A percentile compares a stretch with the other conserved stretches of the same genome.
These are phyloP conservation scores for Cheirogaleus major DNA, from an alignment of 2,797 vertebrate genomes.

Conservation along the genomic window DNA sequence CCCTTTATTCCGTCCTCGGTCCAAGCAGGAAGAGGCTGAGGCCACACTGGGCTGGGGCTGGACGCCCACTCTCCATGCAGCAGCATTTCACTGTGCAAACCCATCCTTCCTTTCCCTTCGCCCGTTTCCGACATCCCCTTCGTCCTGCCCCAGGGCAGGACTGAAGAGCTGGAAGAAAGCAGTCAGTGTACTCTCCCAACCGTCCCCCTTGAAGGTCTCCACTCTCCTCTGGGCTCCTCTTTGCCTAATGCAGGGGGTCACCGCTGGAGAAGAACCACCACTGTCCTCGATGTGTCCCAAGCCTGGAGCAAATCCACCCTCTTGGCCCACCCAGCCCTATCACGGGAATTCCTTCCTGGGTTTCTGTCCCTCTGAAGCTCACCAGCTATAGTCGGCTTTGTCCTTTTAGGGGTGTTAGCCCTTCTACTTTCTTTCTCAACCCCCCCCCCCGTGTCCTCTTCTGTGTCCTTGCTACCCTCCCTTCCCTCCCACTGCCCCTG, in stretches of 20 bases:
- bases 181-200: slow-evolving; percentile 67
- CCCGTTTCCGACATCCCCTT: slow-evolving; percentile 50
- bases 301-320: slow-evolving; percentile 55
- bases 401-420: slow-evolving; percentile 17
- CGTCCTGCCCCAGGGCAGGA: slow-evolving; percentile 77
- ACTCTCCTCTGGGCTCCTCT: slow-evolving; percentile 74
- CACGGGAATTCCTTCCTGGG: slow-evolving; percentile 21
- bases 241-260: slow-evolving; percentile 67
- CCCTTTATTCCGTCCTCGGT: neutral
- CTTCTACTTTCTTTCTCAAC: slow-evolving; percentile 47
- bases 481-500: neutral
- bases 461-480: neutral
- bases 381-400: slow-evolving; percentile 20
- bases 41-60: slow-evolving; percentile 62
- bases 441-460: neutral
- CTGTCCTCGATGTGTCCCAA: slow-evolving; percentile 60
- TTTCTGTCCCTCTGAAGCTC: slow-evolving; percentile 26
- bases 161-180: slow-evolving; percentile 84
- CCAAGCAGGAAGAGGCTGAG: neutral
- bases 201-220: slow-evolving; percentile 70
- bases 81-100: slow-evolving; percentile 81
- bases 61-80: slow-evolving; percentile 75
- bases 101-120: slow-evolving; percentile 71
- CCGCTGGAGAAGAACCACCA: slow-evolving; percentile 71
- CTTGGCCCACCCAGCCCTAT: neutral